Evolutionary conservation across 2,797 vertebrate genomes (phyloP).

Genomic region (Garrulus glandarius): DNA sequence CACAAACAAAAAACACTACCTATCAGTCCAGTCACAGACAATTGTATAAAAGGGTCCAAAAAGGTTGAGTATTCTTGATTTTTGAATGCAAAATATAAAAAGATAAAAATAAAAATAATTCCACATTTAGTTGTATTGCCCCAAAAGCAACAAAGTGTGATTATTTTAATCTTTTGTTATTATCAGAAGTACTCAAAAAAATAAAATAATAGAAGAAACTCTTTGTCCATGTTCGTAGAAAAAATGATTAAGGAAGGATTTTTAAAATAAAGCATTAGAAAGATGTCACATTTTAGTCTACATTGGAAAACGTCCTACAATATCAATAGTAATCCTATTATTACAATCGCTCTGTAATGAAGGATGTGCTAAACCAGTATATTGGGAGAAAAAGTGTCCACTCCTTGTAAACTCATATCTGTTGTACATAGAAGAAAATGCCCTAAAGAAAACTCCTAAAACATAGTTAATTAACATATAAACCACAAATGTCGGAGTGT

Average conservation of each 20-base stretch:
- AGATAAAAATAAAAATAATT: background rate
- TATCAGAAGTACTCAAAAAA: background rate
- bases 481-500: conserved; percentile 22
- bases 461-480: conserved; percentile 65
- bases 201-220: background rate
- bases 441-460: conserved; percentile 33
- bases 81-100: background rate
- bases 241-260: background rate
- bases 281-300: background rate
- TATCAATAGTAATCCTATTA: background rate
- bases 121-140: background rate
- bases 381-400: background rate
- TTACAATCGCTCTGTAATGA: background rate
- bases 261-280: background rate
- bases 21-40: background rate
- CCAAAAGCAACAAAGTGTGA: background rate
- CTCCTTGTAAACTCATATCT: conserved; percentile 9
- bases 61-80: background rate
- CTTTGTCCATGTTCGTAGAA: background rate
- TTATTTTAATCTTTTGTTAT: background rate
- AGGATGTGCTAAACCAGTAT: background rate
- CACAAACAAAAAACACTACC: background rate
- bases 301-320: background rate
- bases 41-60: background rate
- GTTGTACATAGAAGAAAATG: conserved; percentile 14